Base-by-base conservation (phyloP, 1,140 invertebrate species). In the Diprion similis region DNA sequence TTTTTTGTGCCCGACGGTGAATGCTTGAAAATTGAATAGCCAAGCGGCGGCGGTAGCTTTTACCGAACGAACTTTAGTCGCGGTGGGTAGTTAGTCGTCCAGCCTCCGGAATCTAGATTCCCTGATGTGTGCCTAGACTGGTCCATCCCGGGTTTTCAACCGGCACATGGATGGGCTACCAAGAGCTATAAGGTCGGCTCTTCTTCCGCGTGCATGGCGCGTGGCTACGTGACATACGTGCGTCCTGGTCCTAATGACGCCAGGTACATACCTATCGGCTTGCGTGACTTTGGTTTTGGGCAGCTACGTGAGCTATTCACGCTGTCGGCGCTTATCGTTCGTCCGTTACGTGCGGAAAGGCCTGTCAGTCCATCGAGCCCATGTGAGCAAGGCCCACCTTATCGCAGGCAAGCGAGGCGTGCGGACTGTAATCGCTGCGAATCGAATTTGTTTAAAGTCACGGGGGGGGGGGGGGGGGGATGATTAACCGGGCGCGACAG, bases 201-300 rank as follows among this genome's bases (percentile, higher is more conserved):
- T 59, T 15, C 51, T 59, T 59, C 51, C 9, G 51, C 51, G 51
- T 59, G 51, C 51, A 59, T 59, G 51, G 51, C 51, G 51, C 51
- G 51, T 59, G n/a, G 51, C 51, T 59, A 59, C 51, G 51, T 59
- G 51, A 59, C 51, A 59, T 59, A 59, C 9, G 51, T 9, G 51
- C 51, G 9, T 59, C 51, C 51, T 9, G 51, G 51, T 59, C 51
- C 8, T 59, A 59, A 59, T 59, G 51, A 59, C 51, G 51, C 3
- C 51, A 17, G 51, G 51, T 37, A 37, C 1, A 17, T 10, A 59
- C 51, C 51, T 9, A 59, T 9, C 24, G 24, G 24, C 24, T 59
- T 59, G 51, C 51, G 51, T 59, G 51, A 59, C 51, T 59, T 59
- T 59, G 51, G 51, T 59, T 59, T 59, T 59, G 51, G 51, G 51